A percentile compares a stretch with the other conserved stretches of the same genome.
phyloP scores from a whole-genome alignment of 2,888 invertebrate genomes.

The Dicyrtomina minuta region DNA sequence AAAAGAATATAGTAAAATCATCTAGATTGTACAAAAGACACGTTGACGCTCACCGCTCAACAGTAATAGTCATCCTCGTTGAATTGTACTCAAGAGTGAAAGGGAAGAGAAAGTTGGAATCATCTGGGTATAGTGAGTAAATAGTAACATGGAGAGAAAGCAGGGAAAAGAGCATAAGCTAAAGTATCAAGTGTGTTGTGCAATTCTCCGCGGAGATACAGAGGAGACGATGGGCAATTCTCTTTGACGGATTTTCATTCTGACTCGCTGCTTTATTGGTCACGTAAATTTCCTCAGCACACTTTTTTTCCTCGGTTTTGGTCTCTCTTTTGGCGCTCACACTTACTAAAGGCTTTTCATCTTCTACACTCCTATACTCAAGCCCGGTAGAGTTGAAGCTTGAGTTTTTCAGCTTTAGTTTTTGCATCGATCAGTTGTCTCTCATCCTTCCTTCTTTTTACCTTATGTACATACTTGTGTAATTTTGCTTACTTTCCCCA shows the following conservation, averaged over 20 bases:
- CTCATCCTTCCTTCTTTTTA: neutral
- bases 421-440: neutral
- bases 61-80: too few species aligned
- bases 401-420: too few species aligned
- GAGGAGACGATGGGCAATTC: conserved; percentile 23
- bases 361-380: too few species aligned
- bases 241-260: conserved; percentile 27
- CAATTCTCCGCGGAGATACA: neutral
- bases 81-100: neutral
- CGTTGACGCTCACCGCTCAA: too few species aligned
- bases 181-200: neutral
- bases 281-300: conserved; percentile 22
- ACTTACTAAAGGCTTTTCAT: too few species aligned
- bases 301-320: too few species aligned
- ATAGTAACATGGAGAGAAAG: conserved; percentile 13
- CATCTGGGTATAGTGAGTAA: conserved; percentile 8
- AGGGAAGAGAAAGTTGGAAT: neutral
- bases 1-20: too few species aligned
- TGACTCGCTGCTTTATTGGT: conserved; percentile 27
- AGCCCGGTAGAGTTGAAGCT: too few species aligned
- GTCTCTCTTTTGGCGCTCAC: too few species aligned
- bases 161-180: neutral
- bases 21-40: too few species aligned
- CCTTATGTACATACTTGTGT: too few species aligned
- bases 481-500: too few species aligned